Percentiles rank a stretch among this genome's conserved stretches.
phyloP scores from a whole-genome alignment of 1,140 invertebrate species.

The Drosophila paulistorum region DNA sequence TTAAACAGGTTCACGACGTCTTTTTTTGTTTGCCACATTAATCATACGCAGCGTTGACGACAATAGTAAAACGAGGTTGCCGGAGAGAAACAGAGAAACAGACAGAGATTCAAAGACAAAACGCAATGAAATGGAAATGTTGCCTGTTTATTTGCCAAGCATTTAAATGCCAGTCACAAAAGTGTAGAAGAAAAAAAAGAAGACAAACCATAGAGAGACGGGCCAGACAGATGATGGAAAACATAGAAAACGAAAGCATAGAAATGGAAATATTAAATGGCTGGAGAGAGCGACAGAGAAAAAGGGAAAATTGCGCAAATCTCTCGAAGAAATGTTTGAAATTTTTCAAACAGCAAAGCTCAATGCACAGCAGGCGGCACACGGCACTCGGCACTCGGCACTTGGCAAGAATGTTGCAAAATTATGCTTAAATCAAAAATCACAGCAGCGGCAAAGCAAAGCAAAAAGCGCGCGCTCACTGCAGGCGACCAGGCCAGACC shows the following conservation, averaged over 20 bases:
- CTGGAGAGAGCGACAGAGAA: conserved; percentile 6
- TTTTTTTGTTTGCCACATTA: conserved; percentile 50
- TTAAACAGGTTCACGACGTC: conserved; percentile 53
- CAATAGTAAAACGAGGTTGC: conserved; percentile 47
- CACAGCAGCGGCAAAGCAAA: conserved; percentile 55
- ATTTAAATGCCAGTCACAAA: conserved; percentile 69
- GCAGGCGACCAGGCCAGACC: conserved; percentile 38
- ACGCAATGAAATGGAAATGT: conserved; percentile 70
- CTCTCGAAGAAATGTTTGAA: conserved; percentile 79
- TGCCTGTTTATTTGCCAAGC: conserved; percentile 75
- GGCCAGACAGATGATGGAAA: conserved; percentile 30
- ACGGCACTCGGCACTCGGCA: background rate
- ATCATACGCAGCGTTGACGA: conserved; percentile 72
- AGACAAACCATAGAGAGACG: background rate
- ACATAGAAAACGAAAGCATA: conserved; percentile 5
- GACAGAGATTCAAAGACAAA: conserved; percentile 28
- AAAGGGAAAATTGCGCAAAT: conserved; percentile 74
- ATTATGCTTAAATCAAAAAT: conserved; percentile 82
- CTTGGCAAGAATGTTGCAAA: conserved; percentile 56
- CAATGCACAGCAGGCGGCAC: conserved; percentile 36
- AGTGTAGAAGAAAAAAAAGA: conserved; percentile 14
- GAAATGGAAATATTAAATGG: conserved; percentile 5
- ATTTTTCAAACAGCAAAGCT: conserved; percentile 63
- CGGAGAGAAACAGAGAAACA: conserved; percentile 4
- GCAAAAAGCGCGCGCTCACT: conserved; percentile 31